Base-by-base conservation (phyloP, 2,888 invertebrate species). In the Allacma fusca region DNA sequence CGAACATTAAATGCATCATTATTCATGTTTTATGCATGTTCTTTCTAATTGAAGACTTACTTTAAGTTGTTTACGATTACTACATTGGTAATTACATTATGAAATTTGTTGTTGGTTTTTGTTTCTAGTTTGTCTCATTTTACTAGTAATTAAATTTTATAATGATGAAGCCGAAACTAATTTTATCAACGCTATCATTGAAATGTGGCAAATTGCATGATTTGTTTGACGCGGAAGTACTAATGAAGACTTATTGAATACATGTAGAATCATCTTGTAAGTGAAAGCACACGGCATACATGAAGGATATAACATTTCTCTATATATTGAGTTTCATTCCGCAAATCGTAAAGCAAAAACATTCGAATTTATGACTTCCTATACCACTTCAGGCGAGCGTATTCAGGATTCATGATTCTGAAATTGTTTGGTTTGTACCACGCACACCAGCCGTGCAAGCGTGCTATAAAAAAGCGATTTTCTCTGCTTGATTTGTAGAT, bases 131-230 rank as follows among this genome's bases (percentile, higher is more conserved):
- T 59, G 44, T 50, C 34, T 72, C 59, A 70, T 70, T 70, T 50
- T 44, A 26, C 72, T 72, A n/a, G n/a, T n/a, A 72, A 59, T 59
- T 70, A 70, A 16, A 26, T 70, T 70, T 70, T 70, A 50, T 70
- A 70, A 70, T 70, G 50, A 70, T 29, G 68, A 40, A 69, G 23
- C 62, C 29, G 26, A 28, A 29, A 65, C 65, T 65, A 65, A 65
- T 28, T 24, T 9, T 65, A 24, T 50, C 34, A 34, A 7, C n/a
- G 16, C 50, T 50, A 50, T 21, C 62, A 62, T 23, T 26, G 26
- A 23, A 62, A 23, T 24, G 23, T 12, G 62, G 23, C 24, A 62
- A 62, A 16, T 59, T 13, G 19, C n/a, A 62, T 23, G 62, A 62
- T 62, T 34, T 26, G 71, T 24, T 29, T 23, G 50, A 71, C 59